Percentiles rank a stretch among this genome's conserved stretches.
Evolutionary conservation across 2,888 invertebrate species (phyloP).

Genomic region (Hypselothyrea guttata): DNA sequence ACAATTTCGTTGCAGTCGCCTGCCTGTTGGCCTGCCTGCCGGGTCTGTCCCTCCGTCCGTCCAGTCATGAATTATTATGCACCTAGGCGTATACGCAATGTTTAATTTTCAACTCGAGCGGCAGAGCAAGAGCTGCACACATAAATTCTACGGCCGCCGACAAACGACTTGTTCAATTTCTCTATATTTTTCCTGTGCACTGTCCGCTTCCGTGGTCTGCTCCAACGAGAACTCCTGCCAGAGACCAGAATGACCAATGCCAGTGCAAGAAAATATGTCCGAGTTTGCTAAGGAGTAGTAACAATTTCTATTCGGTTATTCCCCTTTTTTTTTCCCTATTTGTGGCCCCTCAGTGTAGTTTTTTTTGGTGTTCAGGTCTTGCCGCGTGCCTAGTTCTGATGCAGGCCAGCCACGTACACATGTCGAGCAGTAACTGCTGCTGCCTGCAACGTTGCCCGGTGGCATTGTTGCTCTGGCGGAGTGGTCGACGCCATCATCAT

Average conservation of each 20-base stretch:
- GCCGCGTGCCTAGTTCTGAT: conserved; percentile 37
- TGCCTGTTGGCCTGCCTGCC: conserved; percentile 13
- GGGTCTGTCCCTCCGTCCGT: conserved; percentile 19
- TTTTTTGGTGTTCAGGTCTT: conserved; percentile 10
- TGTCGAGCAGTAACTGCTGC: conserved; percentile 73
- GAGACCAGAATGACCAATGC: conserved; percentile 22
- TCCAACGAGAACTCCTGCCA: no score
- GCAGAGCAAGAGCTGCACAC: conserved; percentile 47
- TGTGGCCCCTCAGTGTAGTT: conserved; percentile 2
- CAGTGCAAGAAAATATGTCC: conserved; percentile 48
- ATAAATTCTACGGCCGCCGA: conserved; percentile 73
- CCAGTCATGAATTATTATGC: conserved; percentile 74
- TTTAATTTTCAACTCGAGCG: conserved; percentile 75
- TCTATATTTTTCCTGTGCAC: conserved; percentile 44
- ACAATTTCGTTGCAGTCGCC: conserved; percentile 66
- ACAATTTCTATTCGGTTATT: conserved; percentile 21
- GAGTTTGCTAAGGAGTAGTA: conserved; percentile 44
- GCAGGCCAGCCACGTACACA: conserved; percentile 72
- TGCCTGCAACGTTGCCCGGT: conserved; percentile 34
- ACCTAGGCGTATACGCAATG: conserved; percentile 78
- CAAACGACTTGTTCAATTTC: conserved; percentile 77
- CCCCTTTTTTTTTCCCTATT: conserved; percentile 11
- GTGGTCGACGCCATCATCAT: conserved; percentile 52
- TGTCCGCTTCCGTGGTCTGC: background rate
- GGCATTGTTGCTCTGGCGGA: conserved; percentile 34